Evolutionary conservation across 2,888 invertebrate genomes (phyloP), one percentile per base, ranked within the genome.

Genomic region (Caenorhabditis angaria): DNA sequence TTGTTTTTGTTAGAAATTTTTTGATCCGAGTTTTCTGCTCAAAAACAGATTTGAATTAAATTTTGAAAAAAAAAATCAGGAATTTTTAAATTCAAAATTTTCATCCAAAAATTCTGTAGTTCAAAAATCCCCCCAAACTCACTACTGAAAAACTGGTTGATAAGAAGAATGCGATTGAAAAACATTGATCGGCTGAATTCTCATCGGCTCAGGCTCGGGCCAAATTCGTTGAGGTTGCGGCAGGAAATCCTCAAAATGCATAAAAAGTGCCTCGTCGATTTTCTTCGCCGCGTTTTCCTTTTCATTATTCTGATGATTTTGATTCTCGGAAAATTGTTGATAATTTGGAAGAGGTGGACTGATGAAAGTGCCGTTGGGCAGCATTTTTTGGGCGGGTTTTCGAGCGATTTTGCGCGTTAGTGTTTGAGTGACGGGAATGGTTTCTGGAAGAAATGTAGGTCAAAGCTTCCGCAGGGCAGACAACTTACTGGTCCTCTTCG

Each of bases 141-240:
- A 41, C 41, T 41, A 50, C 22, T 64, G 70, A 27, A 63, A 62
- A 24, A 61, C 25, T 12, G 70, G 70, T 20, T 60, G 41, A 29
- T 50, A 65, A 0, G 65, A 57, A 54, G 65, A 65, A 20, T 61
- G 65, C n/a, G n/a, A n/a, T 47, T 59, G 65, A 55, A 63, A 70
- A 20, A 70, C 56, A 57, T 51, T 70, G n/a, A 70, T 54, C 8
- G 70, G 65, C 50, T 70, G 61, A 24, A 70, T 70, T 41, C 70
- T 18, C 2, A 58, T 12, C 10, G 70, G 70, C 24, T 70, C 70
- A n/a, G 70, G 70, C 27, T 70, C 70, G 14, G 70, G 70, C 70
- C 70, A 70, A 5, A 70, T 70, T 41, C 70, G 54, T 29, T 70
- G 70, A 20, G 70, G 70, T 18, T 65, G 62, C 14, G 70, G 70